Percentiles rank a stretch among this genome's conserved stretches.
phyloP scores from a whole-genome alignment of 1,140 invertebrate genomes.

The Tetragonula clypearis region DNA sequence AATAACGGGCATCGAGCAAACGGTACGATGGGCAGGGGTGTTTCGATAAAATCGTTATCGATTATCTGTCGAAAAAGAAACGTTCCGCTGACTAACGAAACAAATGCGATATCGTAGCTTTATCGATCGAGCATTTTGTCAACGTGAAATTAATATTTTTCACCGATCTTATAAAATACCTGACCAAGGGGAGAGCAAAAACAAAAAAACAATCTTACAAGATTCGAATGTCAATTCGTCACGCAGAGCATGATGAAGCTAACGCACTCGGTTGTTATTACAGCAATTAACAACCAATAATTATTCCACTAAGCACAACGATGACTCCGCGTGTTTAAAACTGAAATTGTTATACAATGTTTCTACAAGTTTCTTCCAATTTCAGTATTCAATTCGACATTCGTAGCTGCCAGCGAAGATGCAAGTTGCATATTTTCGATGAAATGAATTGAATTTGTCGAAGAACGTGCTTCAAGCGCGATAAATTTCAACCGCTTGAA shows the following conservation, averaged over 20 bases:
- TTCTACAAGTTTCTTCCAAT: too few species aligned
- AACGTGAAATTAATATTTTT: neutral
- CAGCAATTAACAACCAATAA: neutral
- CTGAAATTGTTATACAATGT: neutral
- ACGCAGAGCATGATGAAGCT: neutral
- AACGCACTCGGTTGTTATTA: neutral
- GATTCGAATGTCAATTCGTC: neutral
- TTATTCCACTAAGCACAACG: neutral
- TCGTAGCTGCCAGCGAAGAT: too few species aligned
- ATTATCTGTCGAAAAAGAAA: neutral
- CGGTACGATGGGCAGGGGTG: neutral
- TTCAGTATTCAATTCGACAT: too few species aligned
- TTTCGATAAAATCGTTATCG: constrained; percentile 22
- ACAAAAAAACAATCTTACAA: neutral
- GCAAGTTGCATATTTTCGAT: too few species aligned
- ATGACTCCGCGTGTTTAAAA: neutral
- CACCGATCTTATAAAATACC: neutral
- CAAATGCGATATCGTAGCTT: neutral
- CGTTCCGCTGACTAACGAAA: constrained; percentile 7
- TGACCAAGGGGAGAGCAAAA: fast-evolving
- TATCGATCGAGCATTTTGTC: neutral
- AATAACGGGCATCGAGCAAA: neutral
- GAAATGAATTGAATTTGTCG: too few species aligned
- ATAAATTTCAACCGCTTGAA: too few species aligned
- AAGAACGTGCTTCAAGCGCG: too few species aligned